A percentile compares a stretch with the other conserved stretches of the same genome.
Conservation (phyloP, 2,797 vertebrate genomes). For the Xiphorhynchus erythropygius region DNA sequence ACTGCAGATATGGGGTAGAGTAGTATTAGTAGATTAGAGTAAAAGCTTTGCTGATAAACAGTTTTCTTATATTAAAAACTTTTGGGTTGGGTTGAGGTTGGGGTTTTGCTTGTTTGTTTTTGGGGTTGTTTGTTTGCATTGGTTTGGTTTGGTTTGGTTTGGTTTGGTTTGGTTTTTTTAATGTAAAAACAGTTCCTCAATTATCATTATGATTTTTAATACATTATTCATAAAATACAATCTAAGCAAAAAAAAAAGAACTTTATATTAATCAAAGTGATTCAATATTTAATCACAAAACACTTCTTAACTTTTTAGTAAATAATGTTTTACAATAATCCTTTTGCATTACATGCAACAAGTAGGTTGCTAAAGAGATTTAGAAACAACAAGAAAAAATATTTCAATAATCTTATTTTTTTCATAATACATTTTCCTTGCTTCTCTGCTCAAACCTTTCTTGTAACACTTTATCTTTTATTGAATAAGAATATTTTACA, state of each 20-base stretch:
- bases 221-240: not conserved
- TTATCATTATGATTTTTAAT: not conserved
- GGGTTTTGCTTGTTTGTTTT: not conserved
- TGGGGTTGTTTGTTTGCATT: not conserved
- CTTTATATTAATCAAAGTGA: not conserved
- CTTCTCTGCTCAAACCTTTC: not conserved
- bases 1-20: not conserved
- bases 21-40: not conserved
- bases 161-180: not conserved
- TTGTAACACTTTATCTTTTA: not conserved
- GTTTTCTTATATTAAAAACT: not conserved
- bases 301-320: not conserved
- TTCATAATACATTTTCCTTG: not conserved
- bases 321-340: not conserved
- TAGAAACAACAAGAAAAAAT: not conserved
- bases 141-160: not conserved
- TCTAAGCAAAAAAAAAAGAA: not conserved
- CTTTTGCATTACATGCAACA: rapidly evolving
- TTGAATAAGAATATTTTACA: not conserved
- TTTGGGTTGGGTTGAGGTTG: not conserved
- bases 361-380: not conserved
- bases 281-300: not conserved
- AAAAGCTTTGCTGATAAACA: not conserved
- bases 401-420: not conserved
- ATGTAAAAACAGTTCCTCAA: not conserved